Conservation (phyloP, 2,888 invertebrate species). For the Bugula neritina region DNA sequence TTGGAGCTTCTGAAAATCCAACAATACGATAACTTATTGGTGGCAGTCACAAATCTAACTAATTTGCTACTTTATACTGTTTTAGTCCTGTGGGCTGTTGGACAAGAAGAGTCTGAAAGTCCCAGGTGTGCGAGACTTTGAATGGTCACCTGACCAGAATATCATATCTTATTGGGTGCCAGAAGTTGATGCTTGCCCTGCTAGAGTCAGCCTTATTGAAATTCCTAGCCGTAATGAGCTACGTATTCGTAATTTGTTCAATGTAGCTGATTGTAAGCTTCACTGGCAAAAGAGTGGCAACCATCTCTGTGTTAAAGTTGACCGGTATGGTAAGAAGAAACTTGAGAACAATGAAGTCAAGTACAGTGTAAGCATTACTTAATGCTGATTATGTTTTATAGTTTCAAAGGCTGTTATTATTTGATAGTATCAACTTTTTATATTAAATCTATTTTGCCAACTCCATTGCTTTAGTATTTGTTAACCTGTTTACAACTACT, state of each 20-base stretch:
- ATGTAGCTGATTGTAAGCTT: slow-evolving; percentile 94
- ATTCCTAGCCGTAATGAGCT: slow-evolving; percentile 64
- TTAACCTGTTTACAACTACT: too few species aligned
- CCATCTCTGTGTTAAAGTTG: slow-evolving; percentile 91
- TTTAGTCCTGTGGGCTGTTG: slow-evolving; percentile 77
- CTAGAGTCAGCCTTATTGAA: slow-evolving; percentile 84
- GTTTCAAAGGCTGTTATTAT: too few species aligned
- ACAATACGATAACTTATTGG: too few species aligned
- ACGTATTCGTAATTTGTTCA: slow-evolving; percentile 91
- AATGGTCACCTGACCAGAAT: slow-evolving; percentile 97
- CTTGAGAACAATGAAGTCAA: slow-evolving; percentile 82
- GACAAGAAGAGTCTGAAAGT: slow-evolving; percentile 88
- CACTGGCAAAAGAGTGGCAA: slow-evolving; percentile 99
- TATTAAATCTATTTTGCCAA: too few species aligned
- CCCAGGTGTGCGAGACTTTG: slow-evolving; percentile 69
- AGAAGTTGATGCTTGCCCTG: slow-evolving; percentile 86
- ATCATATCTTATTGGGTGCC: slow-evolving; percentile 96
- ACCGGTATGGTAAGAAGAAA: slow-evolving; percentile 79
- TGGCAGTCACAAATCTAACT: too few species aligned
- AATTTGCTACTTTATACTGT: slow-evolving; percentile 30
- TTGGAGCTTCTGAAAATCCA: too few species aligned
- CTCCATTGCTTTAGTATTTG: too few species aligned
- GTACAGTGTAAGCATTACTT: slow-evolving; percentile 64
- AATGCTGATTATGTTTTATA: too few species aligned
- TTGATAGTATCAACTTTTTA: too few species aligned